Percentiles rank a stretch among this genome's conserved stretches.
Conservation (phyloP, 2,113 vertebrate genomes). For the Galemys pyrenaicus region DNA sequence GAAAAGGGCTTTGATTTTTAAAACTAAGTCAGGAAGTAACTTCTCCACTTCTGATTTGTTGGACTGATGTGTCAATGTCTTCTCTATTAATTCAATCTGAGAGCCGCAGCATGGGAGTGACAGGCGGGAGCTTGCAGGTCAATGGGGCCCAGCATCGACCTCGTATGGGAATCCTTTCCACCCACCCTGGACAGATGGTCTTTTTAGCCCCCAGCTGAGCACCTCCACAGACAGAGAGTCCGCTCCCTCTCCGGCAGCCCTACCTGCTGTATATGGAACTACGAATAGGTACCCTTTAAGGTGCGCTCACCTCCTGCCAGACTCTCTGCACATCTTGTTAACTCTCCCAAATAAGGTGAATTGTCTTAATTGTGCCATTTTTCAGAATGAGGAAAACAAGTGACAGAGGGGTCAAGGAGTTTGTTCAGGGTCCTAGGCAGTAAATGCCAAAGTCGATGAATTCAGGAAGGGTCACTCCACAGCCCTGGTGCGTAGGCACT, state of each 20-base stretch:
- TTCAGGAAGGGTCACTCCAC: background rate
- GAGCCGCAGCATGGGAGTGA: conserved; percentile 1
- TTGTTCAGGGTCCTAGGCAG: background rate
- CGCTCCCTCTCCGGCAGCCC: background rate
- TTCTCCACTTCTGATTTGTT: conserved; percentile 42
- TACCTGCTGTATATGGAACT: background rate
- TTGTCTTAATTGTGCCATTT: background rate
- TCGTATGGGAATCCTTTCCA: background rate
- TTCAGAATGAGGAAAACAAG: background rate
- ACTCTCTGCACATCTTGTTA: background rate
- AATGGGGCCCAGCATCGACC: background rate
- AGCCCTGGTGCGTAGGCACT: background rate
- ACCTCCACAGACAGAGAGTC: background rate
- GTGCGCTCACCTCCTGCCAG: background rate
- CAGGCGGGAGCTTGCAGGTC: background rate
- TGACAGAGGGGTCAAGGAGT: background rate
- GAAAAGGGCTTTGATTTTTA: conserved; percentile 57
- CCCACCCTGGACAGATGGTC: background rate
- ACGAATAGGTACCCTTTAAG: background rate
- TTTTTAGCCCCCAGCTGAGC: background rate
- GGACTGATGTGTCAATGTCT: background rate
- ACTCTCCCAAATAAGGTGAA: background rate
- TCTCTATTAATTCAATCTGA: conserved; percentile 27
- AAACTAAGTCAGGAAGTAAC: conserved; percentile 37
- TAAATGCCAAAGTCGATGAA: background rate